Conservation (phyloP, 2,888 invertebrate species). For the Xestoiulus laeticollis region DNA sequence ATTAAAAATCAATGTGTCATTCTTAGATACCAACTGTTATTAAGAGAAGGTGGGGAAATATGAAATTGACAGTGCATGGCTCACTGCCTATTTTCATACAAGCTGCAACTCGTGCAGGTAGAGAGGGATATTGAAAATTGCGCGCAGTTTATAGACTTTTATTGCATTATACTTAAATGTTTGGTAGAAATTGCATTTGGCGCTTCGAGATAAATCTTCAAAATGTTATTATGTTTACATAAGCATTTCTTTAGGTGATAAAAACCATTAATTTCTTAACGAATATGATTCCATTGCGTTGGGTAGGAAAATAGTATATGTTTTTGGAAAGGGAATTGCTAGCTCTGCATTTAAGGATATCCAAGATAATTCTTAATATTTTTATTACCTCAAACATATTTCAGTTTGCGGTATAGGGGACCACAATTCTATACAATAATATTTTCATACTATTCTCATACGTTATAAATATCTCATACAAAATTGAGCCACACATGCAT, state of each 20-base stretch:
- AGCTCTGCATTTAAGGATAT: neutral
- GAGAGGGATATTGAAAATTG: neutral
- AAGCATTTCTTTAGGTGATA: constrained; percentile 32
- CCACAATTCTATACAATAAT: too few relatives aligned
- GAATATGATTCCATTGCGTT: neutral
- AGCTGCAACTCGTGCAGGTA: neutral
- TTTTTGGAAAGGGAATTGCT: neutral
- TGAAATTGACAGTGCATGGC: constrained; percentile 7
- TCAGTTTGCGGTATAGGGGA: neutral
- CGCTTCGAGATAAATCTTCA: constrained; percentile 27
- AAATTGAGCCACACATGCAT: too few relatives aligned
- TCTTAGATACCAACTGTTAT: constrained; percentile 30
- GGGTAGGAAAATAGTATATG: neutral
- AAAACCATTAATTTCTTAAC: neutral
- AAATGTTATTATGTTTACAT: constrained; percentile 23
- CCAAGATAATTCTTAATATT: neutral
- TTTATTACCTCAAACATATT: too few relatives aligned
- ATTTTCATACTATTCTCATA: too few relatives aligned
- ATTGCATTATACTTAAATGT: constrained; percentile 37
- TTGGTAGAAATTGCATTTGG: constrained; percentile 33
- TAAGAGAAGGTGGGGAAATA: constrained; percentile 25
- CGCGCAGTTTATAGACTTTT: constrained; percentile 17
- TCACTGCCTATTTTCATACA: neutral
- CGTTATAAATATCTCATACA: too few relatives aligned
- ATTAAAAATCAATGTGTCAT: constrained; percentile 43